phyloP scores from a whole-genome alignment of 53 echinoderm and acorn worm genomes.

The Zoroaster sp. region DNA sequence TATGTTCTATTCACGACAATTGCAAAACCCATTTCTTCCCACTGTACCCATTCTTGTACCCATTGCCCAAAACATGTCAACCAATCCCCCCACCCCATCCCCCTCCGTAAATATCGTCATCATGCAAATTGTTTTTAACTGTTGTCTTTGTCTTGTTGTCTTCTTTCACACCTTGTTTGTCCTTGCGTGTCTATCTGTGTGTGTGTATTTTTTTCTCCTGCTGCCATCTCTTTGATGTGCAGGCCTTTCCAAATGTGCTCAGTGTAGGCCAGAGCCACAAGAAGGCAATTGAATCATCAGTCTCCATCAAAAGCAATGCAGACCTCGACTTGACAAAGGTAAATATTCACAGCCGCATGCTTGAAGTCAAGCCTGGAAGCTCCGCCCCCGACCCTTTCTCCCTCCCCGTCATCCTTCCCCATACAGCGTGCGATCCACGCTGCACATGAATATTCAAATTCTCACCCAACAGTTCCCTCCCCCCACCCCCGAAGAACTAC shows the following conservation, averaged over 20 bases:
- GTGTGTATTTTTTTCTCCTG: background rate
- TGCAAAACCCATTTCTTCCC: background rate
- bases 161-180: background rate
- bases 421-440: background rate
- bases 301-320: constrained; percentile 42
- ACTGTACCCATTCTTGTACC: background rate
- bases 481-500: too few relatives aligned
- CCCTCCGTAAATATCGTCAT: background rate
- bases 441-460: background rate
- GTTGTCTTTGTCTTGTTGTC: background rate
- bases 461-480: too few relatives aligned
- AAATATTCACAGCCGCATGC: constrained; percentile 45
- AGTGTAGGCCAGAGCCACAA: background rate
- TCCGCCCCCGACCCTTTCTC: background rate
- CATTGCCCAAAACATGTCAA: background rate
- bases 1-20: background rate
- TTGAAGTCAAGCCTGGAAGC: background rate
- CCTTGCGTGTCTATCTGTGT: background rate
- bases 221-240: constrained; percentile 49
- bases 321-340: constrained; percentile 55
- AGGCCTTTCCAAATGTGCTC: constrained; percentile 36
- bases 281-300: constrained; percentile 43
- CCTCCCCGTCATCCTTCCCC: background rate
- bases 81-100: background rate
- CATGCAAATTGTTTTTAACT: background rate